Percentiles rank a stretch among this genome's conserved stretches.
Conservation (phyloP, 2,797 vertebrate species). For the Karalla daura region DNA sequence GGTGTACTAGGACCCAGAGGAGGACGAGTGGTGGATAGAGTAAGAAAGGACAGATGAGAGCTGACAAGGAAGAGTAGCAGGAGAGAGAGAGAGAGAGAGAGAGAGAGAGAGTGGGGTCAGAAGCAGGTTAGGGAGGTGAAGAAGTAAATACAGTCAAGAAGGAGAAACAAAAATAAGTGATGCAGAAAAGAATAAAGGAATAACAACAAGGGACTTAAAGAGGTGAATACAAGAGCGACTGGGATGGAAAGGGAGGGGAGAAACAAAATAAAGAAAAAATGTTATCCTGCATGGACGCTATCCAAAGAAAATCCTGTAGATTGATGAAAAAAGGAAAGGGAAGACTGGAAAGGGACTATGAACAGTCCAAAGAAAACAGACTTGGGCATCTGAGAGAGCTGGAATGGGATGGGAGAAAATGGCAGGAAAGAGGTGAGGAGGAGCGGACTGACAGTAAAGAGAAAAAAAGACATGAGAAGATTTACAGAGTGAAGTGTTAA, state of each 20-base stretch:
- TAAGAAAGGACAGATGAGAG: slow-evolving; percentile 19
- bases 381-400: slow-evolving; percentile 3
- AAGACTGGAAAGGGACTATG: slow-evolving; percentile 21
- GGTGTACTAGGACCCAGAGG: background rate
- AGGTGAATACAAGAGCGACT: background rate
- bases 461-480: background rate
- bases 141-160: slow-evolving; percentile 29
- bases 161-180: slow-evolving; percentile 23
- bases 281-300: slow-evolving; percentile 34
- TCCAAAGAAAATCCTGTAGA: slow-evolving; percentile 64
- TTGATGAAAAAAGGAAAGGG: slow-evolving; percentile 51
- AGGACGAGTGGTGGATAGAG: background rate
- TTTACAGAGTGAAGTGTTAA: background rate
- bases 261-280: slow-evolving; percentile 26
- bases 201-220: slow-evolving; percentile 12
- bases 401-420: slow-evolving; percentile 43
- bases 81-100: background rate
- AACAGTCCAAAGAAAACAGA: slow-evolving; percentile 65
- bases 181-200: slow-evolving; percentile 9
- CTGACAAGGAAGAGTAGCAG: slow-evolving; percentile 4
- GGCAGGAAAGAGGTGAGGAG: background rate
- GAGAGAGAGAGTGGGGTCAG: no score
- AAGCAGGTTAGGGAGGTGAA: slow-evolving; percentile 7
- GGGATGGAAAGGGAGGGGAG: background rate
- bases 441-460: background rate